Evolutionary conservation across 2,888 invertebrate species (phyloP), one percentile per base, ranked within the genome.

Genomic region (Drosophila testacea): DNA sequence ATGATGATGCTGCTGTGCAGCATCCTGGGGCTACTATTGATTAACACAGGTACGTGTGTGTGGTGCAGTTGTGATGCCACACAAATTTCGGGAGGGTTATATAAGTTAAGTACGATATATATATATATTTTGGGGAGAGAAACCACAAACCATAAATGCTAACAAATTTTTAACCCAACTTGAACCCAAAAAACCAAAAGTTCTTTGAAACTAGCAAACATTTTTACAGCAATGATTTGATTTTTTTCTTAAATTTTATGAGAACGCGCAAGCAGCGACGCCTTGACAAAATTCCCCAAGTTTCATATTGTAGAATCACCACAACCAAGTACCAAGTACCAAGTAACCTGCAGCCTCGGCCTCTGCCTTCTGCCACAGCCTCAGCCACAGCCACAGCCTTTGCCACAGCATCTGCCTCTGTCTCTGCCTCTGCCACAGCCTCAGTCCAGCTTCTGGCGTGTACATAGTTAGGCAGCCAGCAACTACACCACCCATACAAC

Each of bases 201-300:
- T 48, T 67, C 59, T 47, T 59, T 39, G 52, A 59, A 73, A 61
- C 55, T 60, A 75, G 71, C 55, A 61, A 73, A 76, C 41, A 48
- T 65, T 77, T 52, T 83, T 78, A 80, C 85, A 88, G 79, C 79
- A 90, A 90, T 91, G 90, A 90, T 90, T 90, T 91, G 91, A 90
- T 90, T 90, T 90, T 90, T 90, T 91, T 90, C 91, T 90, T 88
- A 89, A 82, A 84, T 89, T 83, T 77, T 76, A 77, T 73, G 71
- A 73, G 46, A 82, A 86, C 57, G 85, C 83, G 77, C 83, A 69
- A 81, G 85, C 88, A 88, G 81, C 87, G 85, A 73, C 90, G 83
- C 88, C 88, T 90, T 90, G 86, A 83, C 91, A 90, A 90, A 46
- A 81, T 84, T 77, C 83, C 73, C 77, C 82, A 89, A 90, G 90